These are phyloP conservation scores for Magallana angulata DNA, from an alignment of 1,140 invertebrate genomes.

Conservation along the genomic window DNA sequence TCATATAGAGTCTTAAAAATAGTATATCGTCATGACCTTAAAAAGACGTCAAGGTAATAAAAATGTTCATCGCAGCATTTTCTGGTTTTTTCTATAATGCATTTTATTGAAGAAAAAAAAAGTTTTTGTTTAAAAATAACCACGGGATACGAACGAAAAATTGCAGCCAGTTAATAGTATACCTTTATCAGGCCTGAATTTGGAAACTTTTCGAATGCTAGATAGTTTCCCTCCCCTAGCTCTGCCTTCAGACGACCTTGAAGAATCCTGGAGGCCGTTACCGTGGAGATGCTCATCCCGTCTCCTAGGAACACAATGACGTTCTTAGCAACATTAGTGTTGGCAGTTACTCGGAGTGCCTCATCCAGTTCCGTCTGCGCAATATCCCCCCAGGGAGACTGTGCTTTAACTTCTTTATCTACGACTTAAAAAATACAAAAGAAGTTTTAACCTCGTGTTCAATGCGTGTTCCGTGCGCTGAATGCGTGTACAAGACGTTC, in stretches of 20 bases:
- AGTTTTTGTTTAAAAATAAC: too few species aligned
- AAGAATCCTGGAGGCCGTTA: constrained; percentile 90
- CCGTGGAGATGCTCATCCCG: constrained; percentile 94
- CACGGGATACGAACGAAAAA: too few species aligned
- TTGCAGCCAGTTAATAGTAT: constrained; percentile 43
- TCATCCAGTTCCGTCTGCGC: background rate
- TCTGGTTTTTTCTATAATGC: too few species aligned
- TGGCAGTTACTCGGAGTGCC: constrained; percentile 18
- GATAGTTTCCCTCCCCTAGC: constrained; percentile 85
- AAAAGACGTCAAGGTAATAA: too few species aligned
- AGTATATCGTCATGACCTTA: too few species aligned
- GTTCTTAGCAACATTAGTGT: constrained; percentile 86
- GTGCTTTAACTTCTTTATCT: background rate
- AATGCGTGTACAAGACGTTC: too few species aligned
- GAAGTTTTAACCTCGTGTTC: too few species aligned
- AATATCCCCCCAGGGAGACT: background rate
- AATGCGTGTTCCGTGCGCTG: too few species aligned
- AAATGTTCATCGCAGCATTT: too few species aligned
- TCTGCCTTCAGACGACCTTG: constrained; percentile 83
- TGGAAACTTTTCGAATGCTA: constrained; percentile 89
- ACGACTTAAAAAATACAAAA: too few species aligned
- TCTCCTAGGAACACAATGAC: constrained; percentile 95
- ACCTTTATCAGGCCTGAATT: constrained; percentile 87
- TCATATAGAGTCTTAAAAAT: too few species aligned
- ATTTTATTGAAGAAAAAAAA: too few species aligned